Evolutionary conservation across 2,888 invertebrate species (phyloP), one percentile per base, ranked within the genome.

Genomic region (Diabrotica balteata): DNA sequence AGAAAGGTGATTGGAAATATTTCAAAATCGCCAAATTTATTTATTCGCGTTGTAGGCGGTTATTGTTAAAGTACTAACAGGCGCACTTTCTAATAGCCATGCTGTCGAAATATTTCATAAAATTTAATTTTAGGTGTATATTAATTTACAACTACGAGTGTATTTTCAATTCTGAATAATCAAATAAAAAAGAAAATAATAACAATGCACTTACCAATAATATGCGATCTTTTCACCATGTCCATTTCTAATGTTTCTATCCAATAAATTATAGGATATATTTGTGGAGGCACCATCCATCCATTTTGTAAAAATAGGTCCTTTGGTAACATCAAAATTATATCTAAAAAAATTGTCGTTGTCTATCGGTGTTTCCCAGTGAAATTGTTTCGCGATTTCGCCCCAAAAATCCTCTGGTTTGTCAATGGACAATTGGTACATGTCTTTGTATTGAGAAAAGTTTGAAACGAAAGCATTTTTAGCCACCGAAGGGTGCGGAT

Each of bases 251-350:
- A 99, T 91, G 84, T 96, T 94, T 72, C 94, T 90, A 85, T 99
- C 98, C 76, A 99, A 86, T 61, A 95, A 88, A 86, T 99, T 99
- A 85, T 96, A 99, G 82, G 95, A 95, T 72, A 98, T 90, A 84
- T 99, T 99, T 51, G 98, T 98, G 49, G 92, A 90, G 6, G 95
- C 95, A 8, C 96, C 98, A 79, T 95, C 93, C 91, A 99, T 91
- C 94, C 97, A 99, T 84, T 94, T 95, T 55, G 96, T 92, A 77
- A 89, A 94, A 76, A 99, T 91, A 9, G 93, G 92, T 59, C 98
- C 98, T 83, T 95, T 93, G 73, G 88, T 88, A 59, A 92, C 84
- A 84, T 98, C 93, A 82, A 98, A 98, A 85, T 98, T 98, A 84
- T 93, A 97, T 10, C 92, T 91, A 78, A 94, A 87, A 81, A 97